Evolutionary conservation across 2,888 invertebrate genomes (phyloP), one percentile per base, ranked within the genome.

Genomic region (Dasypolia templi): DNA sequence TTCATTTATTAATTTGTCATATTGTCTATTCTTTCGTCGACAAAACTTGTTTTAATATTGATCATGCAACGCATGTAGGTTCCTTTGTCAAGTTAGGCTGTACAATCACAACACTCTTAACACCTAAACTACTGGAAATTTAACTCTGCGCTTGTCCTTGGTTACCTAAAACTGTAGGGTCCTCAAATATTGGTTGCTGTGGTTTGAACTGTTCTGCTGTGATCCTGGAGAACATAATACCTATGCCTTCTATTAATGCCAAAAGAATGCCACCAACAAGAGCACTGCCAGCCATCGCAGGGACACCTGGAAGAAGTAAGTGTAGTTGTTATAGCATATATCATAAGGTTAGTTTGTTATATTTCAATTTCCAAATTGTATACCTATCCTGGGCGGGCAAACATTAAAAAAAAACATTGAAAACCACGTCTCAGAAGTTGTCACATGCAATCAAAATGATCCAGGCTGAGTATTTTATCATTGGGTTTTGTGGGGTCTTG

Each of bases 211-310:
- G 99, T 91, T 99, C 99, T 0, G 99, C 99, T 46, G 98, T 98
- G 90, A 99, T 97, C 90, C 99, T 97, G 19, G 99, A 99, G 92
- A 99, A 98, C 92, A 99, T 96, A 87, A 99, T 99, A 83, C 99
- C 99, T 81, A 99, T 98, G 80, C 99, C 99, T 97, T 99, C 99
- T 86, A 99, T 99, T 83, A 99, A 97, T 6, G 99, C 99, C 79
- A 99, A 96, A 29, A 99, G 97, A 75, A 99, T 98, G 73, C 99
- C 99, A 71, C 99, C 99, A 65, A 99, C 98, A 61, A 99, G 96
- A 22, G 99, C 99, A 96, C 99, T 99, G 55, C 99, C 99, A 68
- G 99, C 98, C 98, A 98, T 98, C 0, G 98, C 98, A 75, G 98
- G 98, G 53, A 98, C 94, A 93, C 97, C 97, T 97, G 88, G 22